Conservation (phyloP, 2,888 invertebrate genomes). For the Drosophila setosimentum region DNA sequence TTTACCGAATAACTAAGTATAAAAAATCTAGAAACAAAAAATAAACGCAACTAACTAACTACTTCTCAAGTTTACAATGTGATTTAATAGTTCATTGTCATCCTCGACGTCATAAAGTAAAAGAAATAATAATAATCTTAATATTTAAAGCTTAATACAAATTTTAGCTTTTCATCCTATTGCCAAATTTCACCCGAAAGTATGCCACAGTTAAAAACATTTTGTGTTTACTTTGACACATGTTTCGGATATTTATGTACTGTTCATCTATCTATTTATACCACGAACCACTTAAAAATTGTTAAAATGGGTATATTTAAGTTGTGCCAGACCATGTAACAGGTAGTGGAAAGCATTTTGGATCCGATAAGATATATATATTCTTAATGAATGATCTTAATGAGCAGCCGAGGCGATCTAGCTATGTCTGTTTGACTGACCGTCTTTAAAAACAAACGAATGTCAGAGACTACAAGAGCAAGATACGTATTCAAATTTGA, state of each 20-base stretch:
- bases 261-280: neutral
- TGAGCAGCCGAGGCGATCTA: neutral
- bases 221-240: constrained; percentile 4
- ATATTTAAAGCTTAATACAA: neutral
- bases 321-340: neutral
- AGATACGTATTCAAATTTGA: neutral
- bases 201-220: constrained; percentile 18
- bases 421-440: neutral
- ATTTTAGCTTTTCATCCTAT: neutral
- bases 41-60: no score
- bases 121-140: no score
- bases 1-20: no score
- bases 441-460: neutral
- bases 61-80: neutral
- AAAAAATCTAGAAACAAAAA: no score
- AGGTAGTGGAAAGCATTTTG: neutral
- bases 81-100: neutral
- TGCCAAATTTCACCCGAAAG: constrained; percentile 9
- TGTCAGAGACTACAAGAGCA: neutral
- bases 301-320: neutral
- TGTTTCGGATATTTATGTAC: neutral
- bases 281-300: neutral
- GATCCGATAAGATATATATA: no score
- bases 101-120: neutral
- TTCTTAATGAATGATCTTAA: no score